phyloP scores from a whole-genome alignment of 2,797 vertebrate genomes.

The Onychomys arenicola region DNA sequence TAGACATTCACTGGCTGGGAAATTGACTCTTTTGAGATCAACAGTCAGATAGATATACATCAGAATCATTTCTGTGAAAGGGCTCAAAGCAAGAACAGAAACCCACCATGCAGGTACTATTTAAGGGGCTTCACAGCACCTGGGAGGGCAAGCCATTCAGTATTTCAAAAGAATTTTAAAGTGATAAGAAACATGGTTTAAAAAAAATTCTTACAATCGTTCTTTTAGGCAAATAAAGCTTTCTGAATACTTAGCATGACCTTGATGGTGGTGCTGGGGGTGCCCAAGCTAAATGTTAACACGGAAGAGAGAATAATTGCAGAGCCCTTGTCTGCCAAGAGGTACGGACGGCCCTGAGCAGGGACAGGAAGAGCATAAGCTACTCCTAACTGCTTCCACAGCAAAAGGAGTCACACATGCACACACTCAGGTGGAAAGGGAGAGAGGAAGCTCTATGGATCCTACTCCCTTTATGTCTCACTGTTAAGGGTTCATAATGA shows the following conservation, averaged over 20 bases:
- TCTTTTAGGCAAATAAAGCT: conserved; percentile 3
- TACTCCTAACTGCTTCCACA: not conserved
- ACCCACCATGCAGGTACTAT: not conserved
- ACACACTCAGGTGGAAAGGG: not conserved
- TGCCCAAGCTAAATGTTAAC: conserved; percentile 8
- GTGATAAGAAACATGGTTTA: not conserved
- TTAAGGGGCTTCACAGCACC: not conserved
- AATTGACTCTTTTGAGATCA: too few species aligned
- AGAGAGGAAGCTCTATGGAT: not conserved
- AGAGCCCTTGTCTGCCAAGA: not conserved
- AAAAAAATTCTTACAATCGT: not conserved
- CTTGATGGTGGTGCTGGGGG: not conserved
- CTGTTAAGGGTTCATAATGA: not conserved
- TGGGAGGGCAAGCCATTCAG: not conserved
- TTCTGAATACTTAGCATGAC: not conserved
- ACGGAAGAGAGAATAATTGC: not conserved
- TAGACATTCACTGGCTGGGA: not conserved
- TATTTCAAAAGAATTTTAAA: not conserved
- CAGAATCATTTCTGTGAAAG: not conserved
- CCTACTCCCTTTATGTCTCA: not conserved
- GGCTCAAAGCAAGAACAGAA: conserved; percentile 21
- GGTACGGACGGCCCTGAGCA: not conserved
- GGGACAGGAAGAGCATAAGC: not conserved
- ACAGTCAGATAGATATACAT: not conserved
- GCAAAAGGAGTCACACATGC: not conserved